phyloP scores from a whole-genome alignment of 2,797 vertebrate genomes.

The Etheostoma perlongum region DNA sequence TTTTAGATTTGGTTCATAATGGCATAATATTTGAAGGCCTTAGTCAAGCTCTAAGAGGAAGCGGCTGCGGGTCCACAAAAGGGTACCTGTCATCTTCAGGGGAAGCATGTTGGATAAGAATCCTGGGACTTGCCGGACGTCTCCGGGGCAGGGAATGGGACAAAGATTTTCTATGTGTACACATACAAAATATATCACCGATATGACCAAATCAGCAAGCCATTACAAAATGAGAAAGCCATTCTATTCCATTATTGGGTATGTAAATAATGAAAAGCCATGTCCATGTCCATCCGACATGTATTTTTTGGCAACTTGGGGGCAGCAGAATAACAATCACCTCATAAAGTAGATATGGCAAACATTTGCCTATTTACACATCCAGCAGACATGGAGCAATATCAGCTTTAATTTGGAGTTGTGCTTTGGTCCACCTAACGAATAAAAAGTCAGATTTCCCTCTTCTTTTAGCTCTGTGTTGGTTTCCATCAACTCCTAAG shows the following conservation, averaged over 20 bases:
- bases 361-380: background rate
- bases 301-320: background rate
- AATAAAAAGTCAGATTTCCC: background rate
- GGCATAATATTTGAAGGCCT: constrained; percentile 56
- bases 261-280: constrained; percentile 2
- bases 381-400: background rate
- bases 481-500: background rate
- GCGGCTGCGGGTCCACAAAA: constrained; percentile 68
- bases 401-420: background rate
- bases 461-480: background rate
- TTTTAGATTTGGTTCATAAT: constrained; percentile 34
- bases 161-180: constrained; percentile 80
- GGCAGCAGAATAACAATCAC: background rate
- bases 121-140: constrained; percentile 97
- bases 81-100: constrained; percentile 99
- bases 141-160: constrained; percentile 95
- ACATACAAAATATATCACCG: constrained; percentile 70
- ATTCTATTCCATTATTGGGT: constrained; percentile 1
- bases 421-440: background rate
- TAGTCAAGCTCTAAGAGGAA: constrained; percentile 72
- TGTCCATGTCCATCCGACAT: background rate
- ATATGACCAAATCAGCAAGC: constrained; percentile 43
- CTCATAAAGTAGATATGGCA: background rate
- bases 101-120: constrained; percentile 98
- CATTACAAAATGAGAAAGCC: constrained; percentile 36